phyloP scores from a whole-genome alignment of 2,888 invertebrate genomes.

The Laspeyria flexula region DNA sequence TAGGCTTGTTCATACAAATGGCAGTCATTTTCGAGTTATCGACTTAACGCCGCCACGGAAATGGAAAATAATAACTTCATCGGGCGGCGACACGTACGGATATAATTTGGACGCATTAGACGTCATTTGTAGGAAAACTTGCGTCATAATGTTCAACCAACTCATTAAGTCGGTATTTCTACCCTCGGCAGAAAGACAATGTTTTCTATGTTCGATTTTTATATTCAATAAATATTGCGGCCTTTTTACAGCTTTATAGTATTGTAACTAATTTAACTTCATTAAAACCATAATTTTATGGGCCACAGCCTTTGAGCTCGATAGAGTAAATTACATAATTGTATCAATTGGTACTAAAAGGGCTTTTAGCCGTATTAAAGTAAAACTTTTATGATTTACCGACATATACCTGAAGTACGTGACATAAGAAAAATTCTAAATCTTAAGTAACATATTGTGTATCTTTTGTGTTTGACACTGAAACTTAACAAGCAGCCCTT shows the following conservation, averaged over 20 bases:
- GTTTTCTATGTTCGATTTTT: background rate
- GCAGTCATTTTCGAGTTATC: conserved; percentile 85
- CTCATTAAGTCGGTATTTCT: conserved; percentile 38
- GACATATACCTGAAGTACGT: conserved; percentile 29
- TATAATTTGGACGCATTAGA: conserved; percentile 80
- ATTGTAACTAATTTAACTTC: too few relatives aligned
- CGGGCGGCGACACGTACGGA: conserved; percentile 70
- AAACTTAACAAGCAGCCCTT: conserved; percentile 70
- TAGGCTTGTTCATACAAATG: conserved; percentile 71
- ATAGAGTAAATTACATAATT: conserved; percentile 16
- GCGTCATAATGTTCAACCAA: conserved; percentile 45
- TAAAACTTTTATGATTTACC: conserved; percentile 15
- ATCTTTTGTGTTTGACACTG: conserved; percentile 56
- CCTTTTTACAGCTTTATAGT: too few relatives aligned
- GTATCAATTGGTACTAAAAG: conserved; percentile 14
- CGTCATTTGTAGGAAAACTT: conserved; percentile 72
- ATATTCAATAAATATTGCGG: too few relatives aligned
- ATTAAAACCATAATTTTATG: conserved; percentile 14
- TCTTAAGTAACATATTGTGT: conserved; percentile 62
- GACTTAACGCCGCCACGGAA: conserved; percentile 80
- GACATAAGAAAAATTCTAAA: conserved; percentile 34
- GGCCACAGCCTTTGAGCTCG: background rate
- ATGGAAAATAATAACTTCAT: conserved; percentile 85
- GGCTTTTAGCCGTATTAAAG: conserved; percentile 3
- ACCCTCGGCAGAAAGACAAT: background rate